These are phyloP conservation scores for Glaucidium brasilianum DNA, from an alignment of 2,113 vertebrate genomes.

Conservation along the genomic window DNA sequence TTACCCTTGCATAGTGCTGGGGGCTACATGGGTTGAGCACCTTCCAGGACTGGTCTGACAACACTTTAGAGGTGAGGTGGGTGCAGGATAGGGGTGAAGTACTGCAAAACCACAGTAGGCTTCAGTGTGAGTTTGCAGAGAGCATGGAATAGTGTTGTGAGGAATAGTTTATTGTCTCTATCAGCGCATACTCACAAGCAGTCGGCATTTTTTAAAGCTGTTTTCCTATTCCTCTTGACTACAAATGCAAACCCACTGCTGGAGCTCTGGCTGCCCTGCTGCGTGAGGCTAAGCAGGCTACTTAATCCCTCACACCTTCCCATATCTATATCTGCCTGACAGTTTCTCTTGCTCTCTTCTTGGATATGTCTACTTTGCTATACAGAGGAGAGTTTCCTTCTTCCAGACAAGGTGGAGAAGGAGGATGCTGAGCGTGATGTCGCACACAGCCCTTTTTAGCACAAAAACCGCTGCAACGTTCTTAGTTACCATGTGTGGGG, in stretches of 20 bases:
- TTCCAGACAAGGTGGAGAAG: background rate
- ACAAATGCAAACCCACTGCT: background rate
- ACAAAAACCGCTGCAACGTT: background rate
- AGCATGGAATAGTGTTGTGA: background rate
- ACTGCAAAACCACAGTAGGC: background rate
- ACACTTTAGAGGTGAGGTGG: background rate
- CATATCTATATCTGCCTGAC: background rate
- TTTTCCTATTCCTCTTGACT: constrained; percentile 19
- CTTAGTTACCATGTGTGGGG: background rate
- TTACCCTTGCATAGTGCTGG: background rate
- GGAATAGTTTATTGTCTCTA: background rate
- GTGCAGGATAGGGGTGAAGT: background rate
- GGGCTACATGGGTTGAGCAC: background rate
- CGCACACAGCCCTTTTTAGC: background rate
- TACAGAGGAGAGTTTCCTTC: background rate
- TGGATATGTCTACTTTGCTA: background rate
- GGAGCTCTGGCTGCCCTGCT: background rate
- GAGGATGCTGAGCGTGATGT: accelerated
- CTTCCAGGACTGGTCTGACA: background rate
- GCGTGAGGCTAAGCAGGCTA: background rate
- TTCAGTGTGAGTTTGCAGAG: background rate
- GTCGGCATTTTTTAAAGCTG: constrained; percentile 17
- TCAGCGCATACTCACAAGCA: background rate
- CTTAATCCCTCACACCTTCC: background rate
- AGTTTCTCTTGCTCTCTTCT: background rate